A percentile compares a stretch with the other conserved stretches of the same genome.
Evolutionary conservation across 2,888 invertebrate species (phyloP).

Genomic region (Ophonus ardosiacus): DNA sequence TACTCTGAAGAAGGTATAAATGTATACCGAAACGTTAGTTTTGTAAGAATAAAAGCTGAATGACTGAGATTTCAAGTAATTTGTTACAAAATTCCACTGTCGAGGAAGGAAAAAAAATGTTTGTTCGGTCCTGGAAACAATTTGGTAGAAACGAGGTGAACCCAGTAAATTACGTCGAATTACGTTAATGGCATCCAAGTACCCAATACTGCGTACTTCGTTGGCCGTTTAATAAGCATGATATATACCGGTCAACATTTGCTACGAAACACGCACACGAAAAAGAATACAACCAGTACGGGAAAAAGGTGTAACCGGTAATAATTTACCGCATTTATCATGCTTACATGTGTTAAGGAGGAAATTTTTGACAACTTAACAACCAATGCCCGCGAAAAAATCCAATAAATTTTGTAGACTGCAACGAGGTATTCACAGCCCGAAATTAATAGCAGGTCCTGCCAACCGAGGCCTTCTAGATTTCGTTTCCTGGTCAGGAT

Average conservation of each 20-base stretch:
- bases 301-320: conserved; percentile 62
- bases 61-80: neutral
- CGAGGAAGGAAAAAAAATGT: neutral
- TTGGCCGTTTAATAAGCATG: conserved; percentile 47
- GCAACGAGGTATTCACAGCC: conserved; percentile 1
- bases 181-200: conserved; percentile 27
- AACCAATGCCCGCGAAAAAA: conserved; percentile 62
- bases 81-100: neutral
- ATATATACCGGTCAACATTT: conserved; percentile 17
- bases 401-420: conserved; percentile 57
- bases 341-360: conserved; percentile 61
- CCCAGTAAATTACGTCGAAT: conserved; percentile 48
- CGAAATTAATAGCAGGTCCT: conserved; percentile 49
- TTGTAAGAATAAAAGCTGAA: too few species aligned
- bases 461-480: neutral
- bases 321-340: conserved; percentile 63
- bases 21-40: too few species aligned
- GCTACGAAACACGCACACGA: conserved; percentile 9
- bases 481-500: conserved; percentile 46
- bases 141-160: conserved; percentile 42
- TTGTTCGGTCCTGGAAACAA: conserved; percentile 15
- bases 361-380: conserved; percentile 63
- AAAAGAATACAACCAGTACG: conserved; percentile 32
- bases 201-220: neutral
- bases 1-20: too few species aligned